Evolutionary conservation across 2,888 invertebrate genomes (phyloP), one percentile per base, ranked within the genome.

Genomic region (Athetis lepigone): DNA sequence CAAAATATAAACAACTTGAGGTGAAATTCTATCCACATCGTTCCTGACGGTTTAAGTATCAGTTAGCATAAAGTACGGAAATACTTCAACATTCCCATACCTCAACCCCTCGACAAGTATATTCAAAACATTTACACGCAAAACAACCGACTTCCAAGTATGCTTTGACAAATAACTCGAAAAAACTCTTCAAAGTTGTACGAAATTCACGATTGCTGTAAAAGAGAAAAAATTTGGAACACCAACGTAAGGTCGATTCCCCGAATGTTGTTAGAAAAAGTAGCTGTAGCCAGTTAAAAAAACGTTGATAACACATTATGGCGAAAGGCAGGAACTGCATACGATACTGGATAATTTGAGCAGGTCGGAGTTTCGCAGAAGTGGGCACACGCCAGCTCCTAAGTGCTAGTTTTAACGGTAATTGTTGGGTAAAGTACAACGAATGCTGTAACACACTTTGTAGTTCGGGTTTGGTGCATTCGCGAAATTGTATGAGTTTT

Each of bases 151-250:
- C 46, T 72, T 47, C 58, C 61, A 62, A 77, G 80, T 71, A 79
- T 79, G 80, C 80, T 80, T 80, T 80, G 74, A 62, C 49, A 58
- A 75, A 70, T 71, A 71, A 65, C 64, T 16, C 36, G 29, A 67
- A 64, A 65, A 69, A 67, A 43, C 47, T 43, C 69, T 59, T 67
- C 56, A 58, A 74, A 77, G 60, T 70, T 55, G 19, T 46, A 45
- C 51, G 18, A 51, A 68, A 57, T 70, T 61, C 25, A 29, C 49
- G 21, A 59, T 70, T 37, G 52, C 36, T 52, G 49, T 23, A 52
- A 70, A 58, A 58, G 37, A 6, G 40, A 21, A 58, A 56, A 70
- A 51, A 56, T 43, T 67, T 25, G 11, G 47, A 60, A 47, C 52
- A 49, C 49, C 51, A 33, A 43, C 29, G 56, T 39, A 18, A 50